These are phyloP conservation scores for Pantherophis alleghaniensis DNA, from an alignment of 2,797 vertebrate species.

Conservation along the genomic window DNA sequence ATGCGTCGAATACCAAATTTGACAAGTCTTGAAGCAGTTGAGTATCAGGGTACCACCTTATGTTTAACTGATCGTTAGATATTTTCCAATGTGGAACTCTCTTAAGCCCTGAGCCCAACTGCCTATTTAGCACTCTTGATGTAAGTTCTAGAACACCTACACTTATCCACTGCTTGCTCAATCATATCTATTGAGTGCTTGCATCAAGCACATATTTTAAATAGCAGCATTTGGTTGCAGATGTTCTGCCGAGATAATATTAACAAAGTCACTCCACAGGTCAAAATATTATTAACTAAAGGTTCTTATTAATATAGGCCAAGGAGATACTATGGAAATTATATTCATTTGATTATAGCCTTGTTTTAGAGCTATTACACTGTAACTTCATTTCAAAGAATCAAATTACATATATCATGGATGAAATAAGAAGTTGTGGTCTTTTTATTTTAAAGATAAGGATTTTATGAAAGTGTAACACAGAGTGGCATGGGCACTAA, in stretches of 20 bases:
- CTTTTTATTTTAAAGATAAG: not conserved
- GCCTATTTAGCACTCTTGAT: not conserved
- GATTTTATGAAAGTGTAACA: not conserved
- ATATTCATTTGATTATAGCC: not conserved
- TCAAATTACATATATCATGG: not conserved
- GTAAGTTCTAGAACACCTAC: not conserved
- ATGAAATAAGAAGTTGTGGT: not conserved
- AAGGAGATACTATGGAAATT: not conserved
- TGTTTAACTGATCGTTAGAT: not conserved
- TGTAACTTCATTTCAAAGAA: not conserved
- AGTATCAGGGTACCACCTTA: not conserved
- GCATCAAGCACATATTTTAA: not conserved
- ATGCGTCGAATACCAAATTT: not conserved
- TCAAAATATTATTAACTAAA: not conserved
- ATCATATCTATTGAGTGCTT: not conserved
- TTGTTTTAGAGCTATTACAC: not conserved
- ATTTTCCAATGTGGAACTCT: not conserved
- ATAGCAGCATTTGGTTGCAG: not conserved
- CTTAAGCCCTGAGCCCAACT: not conserved
- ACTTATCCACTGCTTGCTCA: not conserved
- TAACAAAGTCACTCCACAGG: not conserved
- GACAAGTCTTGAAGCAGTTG: not conserved
- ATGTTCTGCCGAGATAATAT: not conserved
- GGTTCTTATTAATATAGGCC: not conserved
- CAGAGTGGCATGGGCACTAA: not conserved